phyloP scores from a whole-genome alignment of 30 jellyfish, hydroid and myxozoan species.

The Euphysa ruthae region DNA sequence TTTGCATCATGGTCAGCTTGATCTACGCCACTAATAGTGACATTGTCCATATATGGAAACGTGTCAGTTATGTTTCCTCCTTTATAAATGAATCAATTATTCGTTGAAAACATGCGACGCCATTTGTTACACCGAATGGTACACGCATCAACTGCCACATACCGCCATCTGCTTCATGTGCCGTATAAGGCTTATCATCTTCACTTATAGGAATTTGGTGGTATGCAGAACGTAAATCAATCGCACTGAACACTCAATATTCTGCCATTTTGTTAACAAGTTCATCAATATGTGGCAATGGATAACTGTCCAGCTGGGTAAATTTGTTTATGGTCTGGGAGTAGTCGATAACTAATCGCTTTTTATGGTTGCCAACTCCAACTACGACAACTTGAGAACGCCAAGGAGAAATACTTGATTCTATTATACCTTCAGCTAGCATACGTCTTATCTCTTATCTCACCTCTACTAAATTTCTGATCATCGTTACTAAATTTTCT shows the following conservation, averaged over 20 bases:
- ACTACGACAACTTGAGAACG: too few species aligned
- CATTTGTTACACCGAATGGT: constrained; percentile 67
- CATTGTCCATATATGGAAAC: constrained; percentile 26
- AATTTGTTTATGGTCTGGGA: constrained; percentile 13
- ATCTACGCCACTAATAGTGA: constrained; percentile 39
- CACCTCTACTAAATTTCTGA: constrained; percentile 34
- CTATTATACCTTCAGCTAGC: constrained; percentile 44
- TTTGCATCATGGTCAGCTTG: constrained; percentile 52
- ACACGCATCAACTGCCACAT: constrained; percentile 37
- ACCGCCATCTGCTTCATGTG: constrained; percentile 27
- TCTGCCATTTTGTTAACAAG: constrained; percentile 39
- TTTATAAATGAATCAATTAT: constrained; percentile 23
- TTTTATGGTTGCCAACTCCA: constrained; percentile 12
- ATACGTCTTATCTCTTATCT: constrained; percentile 32
- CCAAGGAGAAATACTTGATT: constrained; percentile 50
- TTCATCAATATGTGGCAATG: constrained; percentile 37
- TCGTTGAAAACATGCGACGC: constrained; percentile 56
- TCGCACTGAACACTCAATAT: constrained; percentile 22
- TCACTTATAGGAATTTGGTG: constrained; percentile 42
- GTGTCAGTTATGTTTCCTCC: constrained; percentile 24
- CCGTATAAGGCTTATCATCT: constrained; percentile 38
- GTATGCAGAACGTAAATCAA: constrained; percentile 44
- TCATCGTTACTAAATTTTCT: constrained; percentile 30
- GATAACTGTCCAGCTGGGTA: constrained; percentile 37
- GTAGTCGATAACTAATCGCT: constrained; percentile 15